Percentiles rank a stretch among this genome's conserved stretches.
phyloP scores from a whole-genome alignment of 2,888 invertebrate species.

The Argyresthia goedartella region DNA sequence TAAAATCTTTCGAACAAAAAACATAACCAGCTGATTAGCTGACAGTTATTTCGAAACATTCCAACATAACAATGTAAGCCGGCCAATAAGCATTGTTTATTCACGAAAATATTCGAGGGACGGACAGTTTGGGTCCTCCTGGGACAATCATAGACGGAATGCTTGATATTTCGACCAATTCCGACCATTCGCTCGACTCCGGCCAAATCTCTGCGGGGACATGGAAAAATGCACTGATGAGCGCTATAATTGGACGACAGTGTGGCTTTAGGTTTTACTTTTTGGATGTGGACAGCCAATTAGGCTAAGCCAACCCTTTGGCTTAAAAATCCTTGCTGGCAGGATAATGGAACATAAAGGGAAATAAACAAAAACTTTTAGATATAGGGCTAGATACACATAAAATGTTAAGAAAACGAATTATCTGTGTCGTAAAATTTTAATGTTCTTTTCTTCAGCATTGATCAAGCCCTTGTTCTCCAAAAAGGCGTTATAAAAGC shows the following conservation, averaged over 20 bases:
- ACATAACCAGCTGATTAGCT: not conserved
- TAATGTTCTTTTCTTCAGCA: no score
- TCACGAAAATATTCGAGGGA: not conserved
- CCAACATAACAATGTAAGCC: not conserved
- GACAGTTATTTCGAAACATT: not conserved
- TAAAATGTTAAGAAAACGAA: no score
- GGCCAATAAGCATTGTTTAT: not conserved
- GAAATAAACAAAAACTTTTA: no score
- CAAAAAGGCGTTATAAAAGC: no score
- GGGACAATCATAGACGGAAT: not conserved
- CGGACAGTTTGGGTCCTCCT: not conserved
- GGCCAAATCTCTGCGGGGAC: not conserved
- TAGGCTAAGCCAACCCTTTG: not conserved
- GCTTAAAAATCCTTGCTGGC: no score
- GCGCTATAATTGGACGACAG: not conserved
- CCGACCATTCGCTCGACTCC: not conserved
- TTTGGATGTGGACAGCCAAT: constrained; percentile 1
- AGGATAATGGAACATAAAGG: no score
- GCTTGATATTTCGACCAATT: not conserved
- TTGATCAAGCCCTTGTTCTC: no score
- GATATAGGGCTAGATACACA: no score
- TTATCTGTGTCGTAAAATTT: no score
- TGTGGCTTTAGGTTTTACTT: not conserved
- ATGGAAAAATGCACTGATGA: constrained; percentile 3
- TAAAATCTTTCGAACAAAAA: no score